A percentile compares a stretch with the other conserved stretches of the same genome.
Evolutionary conservation across 2,797 vertebrate genomes (phyloP).

Genomic region (Picus viridis): DNA sequence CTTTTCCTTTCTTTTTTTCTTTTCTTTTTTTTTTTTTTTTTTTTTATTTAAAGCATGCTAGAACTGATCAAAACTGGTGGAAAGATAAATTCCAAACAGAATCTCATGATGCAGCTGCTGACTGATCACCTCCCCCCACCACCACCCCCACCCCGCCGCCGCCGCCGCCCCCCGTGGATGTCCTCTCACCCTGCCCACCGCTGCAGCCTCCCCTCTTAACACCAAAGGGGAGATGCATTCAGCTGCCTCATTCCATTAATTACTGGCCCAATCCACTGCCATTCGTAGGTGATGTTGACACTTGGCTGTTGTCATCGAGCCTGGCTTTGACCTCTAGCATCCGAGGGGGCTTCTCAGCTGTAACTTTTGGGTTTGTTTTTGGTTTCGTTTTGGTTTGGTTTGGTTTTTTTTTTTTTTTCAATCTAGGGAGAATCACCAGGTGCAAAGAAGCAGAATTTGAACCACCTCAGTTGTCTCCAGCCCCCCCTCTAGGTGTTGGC

Average conservation of each 20-base stretch:
- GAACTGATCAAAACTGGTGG: conserved; percentile 90
- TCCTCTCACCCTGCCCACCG: conserved; percentile 61
- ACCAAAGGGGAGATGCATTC: conserved; percentile 76
- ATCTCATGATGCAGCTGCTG: conserved; percentile 95
- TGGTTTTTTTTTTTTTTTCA: background rate
- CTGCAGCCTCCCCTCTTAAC: conserved; percentile 71
- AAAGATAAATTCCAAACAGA: conserved; percentile 78
- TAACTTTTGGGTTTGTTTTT: conserved; percentile 38
- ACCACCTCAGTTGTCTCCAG: conserved; percentile 42
- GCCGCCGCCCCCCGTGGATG: conserved; percentile 38
- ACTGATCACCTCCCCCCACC: conserved; percentile 72
- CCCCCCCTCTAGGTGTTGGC: background rate
- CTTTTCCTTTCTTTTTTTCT: no score
- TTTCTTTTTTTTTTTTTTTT: no score
- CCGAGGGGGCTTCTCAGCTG: conserved; percentile 85
- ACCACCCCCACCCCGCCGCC: no score
- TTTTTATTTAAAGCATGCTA: conserved; percentile 91
- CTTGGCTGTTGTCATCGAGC: conserved; percentile 89
- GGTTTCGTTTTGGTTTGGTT: no score
- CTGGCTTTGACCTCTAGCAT: conserved; percentile 90
- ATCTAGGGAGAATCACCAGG: conserved; percentile 96
- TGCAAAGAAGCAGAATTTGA: conserved; percentile 89
- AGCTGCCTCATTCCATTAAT: conserved; percentile 95
- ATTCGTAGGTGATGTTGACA: conserved; percentile 85
- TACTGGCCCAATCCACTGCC: conserved; percentile 79